phyloP scores from a whole-genome alignment of 2,888 invertebrate species.

The Polydrusus cervinus region DNA sequence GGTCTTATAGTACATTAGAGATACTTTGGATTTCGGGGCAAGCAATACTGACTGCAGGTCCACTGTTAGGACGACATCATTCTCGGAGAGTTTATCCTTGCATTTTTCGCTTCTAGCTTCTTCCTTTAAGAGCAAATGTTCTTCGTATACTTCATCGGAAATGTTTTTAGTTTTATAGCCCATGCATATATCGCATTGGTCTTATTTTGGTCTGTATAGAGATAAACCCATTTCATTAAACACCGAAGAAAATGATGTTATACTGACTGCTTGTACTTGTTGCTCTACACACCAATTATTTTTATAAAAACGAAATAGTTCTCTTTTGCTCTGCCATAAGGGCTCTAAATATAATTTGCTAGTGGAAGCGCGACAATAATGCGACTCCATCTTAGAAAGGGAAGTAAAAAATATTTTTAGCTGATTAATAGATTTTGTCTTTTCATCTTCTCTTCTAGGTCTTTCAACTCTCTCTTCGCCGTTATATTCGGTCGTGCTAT shows the following conservation, averaged over 20 bases:
- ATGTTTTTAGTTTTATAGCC: slow-evolving; percentile 40
- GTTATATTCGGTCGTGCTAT: slow-evolving; percentile 20
- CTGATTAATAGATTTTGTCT: slow-evolving; percentile 24
- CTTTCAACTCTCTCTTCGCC: slow-evolving; percentile 17
- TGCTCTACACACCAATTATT: slow-evolving; percentile 26
- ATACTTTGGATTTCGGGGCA: slow-evolving; percentile 48
- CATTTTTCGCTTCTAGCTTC: slow-evolving; percentile 19
- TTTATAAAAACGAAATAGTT: slow-evolving; percentile 17
- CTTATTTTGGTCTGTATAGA: slow-evolving; percentile 58
- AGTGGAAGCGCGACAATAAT: slow-evolving; percentile 17
- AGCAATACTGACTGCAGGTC: slow-evolving; percentile 56
- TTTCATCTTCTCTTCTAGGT: slow-evolving; percentile 27
- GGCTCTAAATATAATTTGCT: slow-evolving; percentile 20
- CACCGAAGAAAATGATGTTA: slow-evolving; percentile 27
- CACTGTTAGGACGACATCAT: slow-evolving; percentile 42
- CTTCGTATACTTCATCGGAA: slow-evolving; percentile 22
- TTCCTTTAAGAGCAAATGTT: slow-evolving; percentile 35
- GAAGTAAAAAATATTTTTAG: slow-evolving; percentile 10
- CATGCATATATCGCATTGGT: slow-evolving; percentile 55
- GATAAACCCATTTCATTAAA: slow-evolving; percentile 56
- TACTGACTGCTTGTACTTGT: slow-evolving; percentile 7
- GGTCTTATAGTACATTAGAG: slow-evolving; percentile 57
- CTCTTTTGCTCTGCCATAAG: slow-evolving; percentile 20
- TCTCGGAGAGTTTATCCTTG: slow-evolving; percentile 29
- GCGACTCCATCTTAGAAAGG: slow-evolving; percentile 20